Percentiles rank a stretch among this genome's conserved stretches.
These are phyloP conservation scores for Drosophila tripunctata DNA, from an alignment of 2,888 invertebrate genomes.

Conservation along the genomic window DNA sequence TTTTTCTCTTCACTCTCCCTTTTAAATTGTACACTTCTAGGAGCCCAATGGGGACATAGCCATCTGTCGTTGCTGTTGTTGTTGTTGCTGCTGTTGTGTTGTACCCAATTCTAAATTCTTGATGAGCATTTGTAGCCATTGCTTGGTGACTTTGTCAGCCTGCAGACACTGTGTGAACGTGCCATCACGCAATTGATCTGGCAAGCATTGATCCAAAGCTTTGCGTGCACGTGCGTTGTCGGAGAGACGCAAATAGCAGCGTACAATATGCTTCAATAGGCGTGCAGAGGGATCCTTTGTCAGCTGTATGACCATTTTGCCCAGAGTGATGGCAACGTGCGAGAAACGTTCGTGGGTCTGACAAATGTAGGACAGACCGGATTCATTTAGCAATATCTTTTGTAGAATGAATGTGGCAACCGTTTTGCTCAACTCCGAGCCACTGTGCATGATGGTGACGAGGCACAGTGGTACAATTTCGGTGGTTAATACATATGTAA, in stretches of 20 bases:
- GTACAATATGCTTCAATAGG: slow-evolving; percentile 98
- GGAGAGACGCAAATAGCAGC: slow-evolving; percentile 98
- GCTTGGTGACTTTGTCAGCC: slow-evolving; percentile 98
- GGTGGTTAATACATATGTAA: slow-evolving; percentile 98
- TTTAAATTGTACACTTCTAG: slow-evolving; percentile 7
- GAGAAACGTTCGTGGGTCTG: slow-evolving; percentile 99
- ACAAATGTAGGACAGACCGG: slow-evolving; percentile 98
- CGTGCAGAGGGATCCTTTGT: slow-evolving; percentile 98
- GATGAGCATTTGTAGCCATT: slow-evolving; percentile 96
- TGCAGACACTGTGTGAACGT: slow-evolving; percentile 97
- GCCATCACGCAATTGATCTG: slow-evolving; percentile 97
- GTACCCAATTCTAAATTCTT: slow-evolving; percentile 93
- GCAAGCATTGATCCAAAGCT: slow-evolving; percentile 97
- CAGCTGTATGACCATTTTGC: slow-evolving; percentile 99
- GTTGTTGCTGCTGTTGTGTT: too few species aligned
- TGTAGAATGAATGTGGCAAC: slow-evolving; percentile 99
- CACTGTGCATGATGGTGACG: slow-evolving; percentile 99
- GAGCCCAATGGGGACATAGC: slow-evolving; percentile 87
- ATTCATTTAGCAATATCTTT: slow-evolving; percentile 98
- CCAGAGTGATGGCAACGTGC: slow-evolving; percentile 99
- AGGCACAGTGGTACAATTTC: slow-evolving; percentile 99
- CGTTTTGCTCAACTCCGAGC: slow-evolving; percentile 99
- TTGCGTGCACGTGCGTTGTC: slow-evolving; percentile 98
- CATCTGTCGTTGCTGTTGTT: slow-evolving; percentile 86
- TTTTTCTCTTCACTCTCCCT: neutral